Conservation (phyloP, 2,113 vertebrate species). For the Chelonoidis abingdonii region DNA sequence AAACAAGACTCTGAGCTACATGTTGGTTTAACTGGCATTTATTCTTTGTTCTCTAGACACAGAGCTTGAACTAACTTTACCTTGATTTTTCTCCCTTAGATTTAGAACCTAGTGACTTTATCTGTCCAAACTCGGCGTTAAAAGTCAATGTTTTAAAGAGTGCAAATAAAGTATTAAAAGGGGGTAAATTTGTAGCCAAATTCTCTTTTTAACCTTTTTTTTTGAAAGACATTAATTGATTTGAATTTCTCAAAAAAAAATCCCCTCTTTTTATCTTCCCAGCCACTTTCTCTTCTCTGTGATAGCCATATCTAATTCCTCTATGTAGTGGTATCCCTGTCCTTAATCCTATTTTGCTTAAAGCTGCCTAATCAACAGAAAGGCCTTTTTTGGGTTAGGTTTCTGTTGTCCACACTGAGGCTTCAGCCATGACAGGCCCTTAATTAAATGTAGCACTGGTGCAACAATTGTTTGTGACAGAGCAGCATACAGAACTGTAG, state of each 20-base stretch:
- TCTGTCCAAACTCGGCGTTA: background rate
- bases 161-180: background rate
- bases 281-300: background rate
- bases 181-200: background rate
- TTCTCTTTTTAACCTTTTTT: background rate
- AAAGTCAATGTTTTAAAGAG: background rate
- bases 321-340: background rate
- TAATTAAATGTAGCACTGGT: conserved; percentile 49
- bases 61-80: conserved; percentile 35
- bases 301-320: background rate
- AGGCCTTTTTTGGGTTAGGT: conserved; percentile 28
- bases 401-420: conserved; percentile 20
- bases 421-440: conserved; percentile 21
- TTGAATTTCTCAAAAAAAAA: background rate
- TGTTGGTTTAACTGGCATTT: conserved; percentile 54
- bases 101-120: background rate
- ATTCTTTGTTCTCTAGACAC: conserved; percentile 56
- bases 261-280: background rate
- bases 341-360: conserved; percentile 56
- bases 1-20: conserved; percentile 21
- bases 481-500: conserved; percentile 23
- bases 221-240: background rate
- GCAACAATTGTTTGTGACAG: background rate
- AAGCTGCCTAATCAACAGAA: conserved; percentile 60
- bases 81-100: conserved; percentile 27